phyloP scores from a whole-genome alignment of 2,113 vertebrate genomes.

The Gopherus evgoodei region DNA sequence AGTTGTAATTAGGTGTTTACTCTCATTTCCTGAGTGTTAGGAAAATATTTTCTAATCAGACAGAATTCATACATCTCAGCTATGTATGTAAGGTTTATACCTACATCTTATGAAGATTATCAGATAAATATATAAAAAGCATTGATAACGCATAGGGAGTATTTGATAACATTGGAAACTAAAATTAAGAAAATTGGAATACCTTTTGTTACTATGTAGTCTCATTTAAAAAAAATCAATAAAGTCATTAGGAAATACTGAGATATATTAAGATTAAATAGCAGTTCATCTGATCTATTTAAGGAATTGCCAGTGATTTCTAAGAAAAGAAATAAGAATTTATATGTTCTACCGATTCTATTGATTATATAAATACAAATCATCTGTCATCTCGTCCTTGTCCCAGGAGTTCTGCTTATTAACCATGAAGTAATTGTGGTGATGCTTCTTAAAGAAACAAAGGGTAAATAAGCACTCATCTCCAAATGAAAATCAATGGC shows the following conservation, averaged over 20 bases:
- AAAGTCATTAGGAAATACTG: conserved; percentile 13
- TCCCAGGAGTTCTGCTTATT: neutral
- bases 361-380: neutral
- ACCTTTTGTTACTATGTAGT: neutral
- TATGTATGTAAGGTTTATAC: neutral
- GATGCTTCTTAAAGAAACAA: neutral
- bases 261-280: neutral
- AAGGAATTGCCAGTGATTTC: conserved; percentile 17
- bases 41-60: neutral
- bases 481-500: neutral
- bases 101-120: neutral
- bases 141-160: neutral
- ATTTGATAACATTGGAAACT: neutral
- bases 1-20: neutral
- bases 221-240: conserved; percentile 13
- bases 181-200: neutral
- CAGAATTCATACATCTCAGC: neutral
- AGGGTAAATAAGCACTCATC: neutral
- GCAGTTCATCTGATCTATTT: neutral
- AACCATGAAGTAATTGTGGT: neutral
- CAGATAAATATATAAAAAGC: neutral
- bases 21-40: neutral
- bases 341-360: neutral
- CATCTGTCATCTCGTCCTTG: neutral
- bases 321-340: conserved; percentile 25